Base-by-base conservation (phyloP, 2,797 vertebrate genomes). In the Notamacropus eugenii region DNA sequence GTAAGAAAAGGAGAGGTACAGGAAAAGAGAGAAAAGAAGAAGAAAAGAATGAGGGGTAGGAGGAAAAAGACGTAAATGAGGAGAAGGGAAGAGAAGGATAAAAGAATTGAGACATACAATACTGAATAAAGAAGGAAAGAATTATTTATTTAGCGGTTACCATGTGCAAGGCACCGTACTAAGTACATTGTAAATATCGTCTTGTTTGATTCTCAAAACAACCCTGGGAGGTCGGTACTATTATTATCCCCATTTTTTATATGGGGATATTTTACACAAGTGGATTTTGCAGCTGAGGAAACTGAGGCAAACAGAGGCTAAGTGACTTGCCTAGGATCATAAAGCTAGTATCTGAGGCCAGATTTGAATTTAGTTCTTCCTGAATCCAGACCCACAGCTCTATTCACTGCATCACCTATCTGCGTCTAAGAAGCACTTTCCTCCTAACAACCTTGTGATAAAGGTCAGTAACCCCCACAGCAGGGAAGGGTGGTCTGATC, bases 401-500 rank as follows among this genome's bases (percentile, higher is more conserved):
- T 82, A 82, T 46, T 82, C 0, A 24, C 6, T 40, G 19, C 19
- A 74, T 2, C 19, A 74, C 67, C 24, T 50, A 40, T 16, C n/a
- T 82, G 22, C 10, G 0, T 87, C 40, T 46, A 27, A 50, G 74
- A 87, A 46, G 22, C 11, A 0, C 22, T 46, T 46, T 82, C 5
- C 40, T 46, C 40, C 74, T 82, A 24, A 24, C 22, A 82, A 27
- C 19, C 31, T n/a, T 74, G n/a, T 74, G 67, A 74, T 40, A 74
- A 74, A 74, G 16, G n/a, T 74, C 14, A 74, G 13, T 74, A 1
- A 6, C 1, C n/a, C 22, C 34, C n/a, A 74, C 6, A 74, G 62
- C 5, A 0, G 16, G 31, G 31, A 3, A 34, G 12, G 34, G 3
- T 31, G 29, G 11, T 13, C 10, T 67, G 1, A n/a, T 5, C 3